These are phyloP conservation scores for Paraplagusia blochii DNA, from an alignment of 2,113 vertebrate genomes.

Conservation along the genomic window DNA sequence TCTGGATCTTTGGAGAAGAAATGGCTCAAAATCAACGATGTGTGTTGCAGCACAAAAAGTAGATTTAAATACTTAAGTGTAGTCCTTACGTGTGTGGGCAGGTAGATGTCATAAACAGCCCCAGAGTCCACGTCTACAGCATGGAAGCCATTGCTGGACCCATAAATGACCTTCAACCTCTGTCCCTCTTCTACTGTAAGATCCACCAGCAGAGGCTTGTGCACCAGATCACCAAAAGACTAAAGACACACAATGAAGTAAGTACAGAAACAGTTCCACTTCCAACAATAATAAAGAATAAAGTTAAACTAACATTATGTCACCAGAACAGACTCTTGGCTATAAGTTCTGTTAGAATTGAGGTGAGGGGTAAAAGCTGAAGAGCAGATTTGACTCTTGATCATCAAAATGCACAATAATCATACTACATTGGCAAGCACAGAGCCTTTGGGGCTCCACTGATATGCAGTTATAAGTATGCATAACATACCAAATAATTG, in stretches of 20 bases:
- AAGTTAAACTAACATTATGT: no score
- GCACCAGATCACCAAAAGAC: constrained; percentile 86
- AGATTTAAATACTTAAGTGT: neutral
- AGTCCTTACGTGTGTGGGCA: constrained; percentile 86
- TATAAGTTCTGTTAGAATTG: no score
- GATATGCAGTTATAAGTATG: no score
- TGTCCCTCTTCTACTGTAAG: constrained; percentile 89
- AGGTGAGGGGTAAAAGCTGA: no score
- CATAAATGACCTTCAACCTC: constrained; percentile 90
- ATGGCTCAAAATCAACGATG: neutral
- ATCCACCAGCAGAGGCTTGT: constrained; percentile 89
- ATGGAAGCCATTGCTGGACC: constrained; percentile 87
- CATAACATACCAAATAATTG: no score
- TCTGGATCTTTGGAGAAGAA: constrained; percentile 63
- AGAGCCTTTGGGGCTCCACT: no score
- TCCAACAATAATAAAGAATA: no score
- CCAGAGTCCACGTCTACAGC: constrained; percentile 95
- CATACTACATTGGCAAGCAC: no score
- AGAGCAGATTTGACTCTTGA: no score
- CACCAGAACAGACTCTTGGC: no score
- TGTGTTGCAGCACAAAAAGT: accelerated
- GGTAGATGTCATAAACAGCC: constrained; percentile 89
- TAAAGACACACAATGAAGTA: constrained; percentile 43
- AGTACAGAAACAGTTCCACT: neutral
- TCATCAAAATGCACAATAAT: no score